A percentile compares a stretch with the other conserved stretches of the same genome.
Conservation (phyloP, 2,888 invertebrate species). For the Neoitamus cyanurus region DNA sequence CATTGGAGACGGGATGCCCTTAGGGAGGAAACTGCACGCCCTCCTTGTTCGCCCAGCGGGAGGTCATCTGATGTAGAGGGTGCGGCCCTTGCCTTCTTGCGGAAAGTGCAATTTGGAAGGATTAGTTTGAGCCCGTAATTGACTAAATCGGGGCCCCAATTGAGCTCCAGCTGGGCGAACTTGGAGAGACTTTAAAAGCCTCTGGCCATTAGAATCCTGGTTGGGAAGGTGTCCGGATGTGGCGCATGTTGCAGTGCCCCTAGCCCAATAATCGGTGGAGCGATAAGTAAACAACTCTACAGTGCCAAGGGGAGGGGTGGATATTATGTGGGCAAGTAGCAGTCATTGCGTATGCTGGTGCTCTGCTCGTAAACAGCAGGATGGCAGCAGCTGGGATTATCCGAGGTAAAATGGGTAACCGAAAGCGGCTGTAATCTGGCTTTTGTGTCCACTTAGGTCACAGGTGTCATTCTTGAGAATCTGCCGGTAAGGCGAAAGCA, state of each 20-base stretch:
- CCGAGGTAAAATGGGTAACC: not conserved
- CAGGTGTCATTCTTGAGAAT: not conserved
- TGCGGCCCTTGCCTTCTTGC: not conserved
- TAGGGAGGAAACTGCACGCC: not conserved
- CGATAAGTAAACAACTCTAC: not conserved
- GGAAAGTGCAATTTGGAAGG: not conserved
- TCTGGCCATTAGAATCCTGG: not conserved
- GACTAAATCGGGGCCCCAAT: not conserved
- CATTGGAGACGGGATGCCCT: not conserved
- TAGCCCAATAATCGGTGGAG: not conserved
- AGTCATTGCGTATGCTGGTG: not conserved
- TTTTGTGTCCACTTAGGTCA: not conserved
- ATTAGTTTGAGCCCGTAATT: slow-evolving; percentile 12
- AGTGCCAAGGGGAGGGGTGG: not conserved
- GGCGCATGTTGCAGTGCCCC: not conserved
- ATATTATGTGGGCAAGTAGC: not conserved
- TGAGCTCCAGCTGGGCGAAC: not conserved
- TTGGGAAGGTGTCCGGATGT: not conserved
- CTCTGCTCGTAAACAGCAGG: not conserved
- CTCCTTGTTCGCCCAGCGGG: not conserved
- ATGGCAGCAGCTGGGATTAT: not conserved
- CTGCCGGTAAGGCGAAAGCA: not conserved
- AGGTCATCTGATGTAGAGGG: not conserved
- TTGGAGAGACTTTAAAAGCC: not conserved
- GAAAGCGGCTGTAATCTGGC: not conserved